Evolutionary conservation across 2,113 vertebrate genomes (phyloP).

Genomic region (Epinephelus lanceolatus): DNA sequence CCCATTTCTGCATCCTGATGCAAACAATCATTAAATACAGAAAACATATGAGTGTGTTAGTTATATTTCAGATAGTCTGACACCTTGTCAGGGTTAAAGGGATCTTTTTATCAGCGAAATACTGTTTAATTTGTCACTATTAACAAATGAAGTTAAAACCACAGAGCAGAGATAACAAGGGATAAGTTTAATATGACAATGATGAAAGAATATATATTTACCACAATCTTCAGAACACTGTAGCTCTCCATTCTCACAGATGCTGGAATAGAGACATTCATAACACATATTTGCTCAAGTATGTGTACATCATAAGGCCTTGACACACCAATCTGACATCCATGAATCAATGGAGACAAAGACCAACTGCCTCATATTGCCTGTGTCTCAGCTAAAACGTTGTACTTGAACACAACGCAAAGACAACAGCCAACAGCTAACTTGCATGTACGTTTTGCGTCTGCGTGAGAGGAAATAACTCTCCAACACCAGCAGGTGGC

Average conservation of each 20-base stretch:
- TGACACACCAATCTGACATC: too few relatives aligned
- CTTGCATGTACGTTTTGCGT: too few relatives aligned
- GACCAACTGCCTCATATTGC: too few relatives aligned
- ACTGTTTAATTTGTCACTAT: not conserved
- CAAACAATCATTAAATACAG: too few relatives aligned
- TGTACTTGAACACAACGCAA: too few relatives aligned
- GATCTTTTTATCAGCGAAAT: not conserved
- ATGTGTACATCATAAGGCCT: not conserved
- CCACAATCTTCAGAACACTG: conserved; percentile 73
- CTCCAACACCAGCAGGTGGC: too few relatives aligned
- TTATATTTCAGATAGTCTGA: not conserved
- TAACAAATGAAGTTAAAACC: not conserved
- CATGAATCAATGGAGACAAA: too few relatives aligned
- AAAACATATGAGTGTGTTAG: not conserved
- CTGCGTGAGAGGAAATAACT: too few relatives aligned
- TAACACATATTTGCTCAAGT: not conserved
- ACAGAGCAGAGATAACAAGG: not conserved
- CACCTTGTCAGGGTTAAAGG: not conserved
- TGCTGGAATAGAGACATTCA: conserved; percentile 60
- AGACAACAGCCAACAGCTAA: too few relatives aligned
- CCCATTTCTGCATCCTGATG: conserved; percentile 55
- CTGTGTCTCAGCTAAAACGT: too few relatives aligned
- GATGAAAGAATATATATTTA: conserved; percentile 40
- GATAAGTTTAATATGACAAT: not conserved
- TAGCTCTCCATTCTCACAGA: conserved; percentile 77